A percentile compares a stretch with the other conserved stretches of the same genome.
These are phyloP conservation scores for Drosophila insularis DNA, from an alignment of 1,140 invertebrate genomes.

Conservation along the genomic window DNA sequence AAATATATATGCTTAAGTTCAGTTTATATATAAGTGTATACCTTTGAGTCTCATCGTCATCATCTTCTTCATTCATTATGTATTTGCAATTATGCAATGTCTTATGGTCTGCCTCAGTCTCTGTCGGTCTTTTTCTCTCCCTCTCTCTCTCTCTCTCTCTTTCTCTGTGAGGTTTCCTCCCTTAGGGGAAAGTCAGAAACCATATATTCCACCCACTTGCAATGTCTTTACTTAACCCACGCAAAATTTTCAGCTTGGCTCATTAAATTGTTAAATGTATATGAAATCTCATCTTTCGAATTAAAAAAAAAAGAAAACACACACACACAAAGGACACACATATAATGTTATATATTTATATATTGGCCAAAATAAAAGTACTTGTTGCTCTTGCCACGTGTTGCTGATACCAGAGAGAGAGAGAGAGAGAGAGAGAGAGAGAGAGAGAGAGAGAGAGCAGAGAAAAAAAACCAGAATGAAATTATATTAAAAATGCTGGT, in stretches of 20 bases:
- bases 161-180: no score
- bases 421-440: no score
- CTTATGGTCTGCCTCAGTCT: neutral
- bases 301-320: neutral
- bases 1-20: constrained; percentile 1
- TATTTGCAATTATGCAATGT: constrained; percentile 11
- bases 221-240: neutral
- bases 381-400: constrained; percentile 9
- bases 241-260: neutral
- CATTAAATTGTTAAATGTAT: neutral
- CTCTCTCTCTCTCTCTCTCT: neutral
- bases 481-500: constrained; percentile 11
- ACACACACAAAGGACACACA: neutral
- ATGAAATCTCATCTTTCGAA: neutral
- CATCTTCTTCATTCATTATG: constrained; percentile 2
- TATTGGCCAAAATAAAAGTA: neutral
- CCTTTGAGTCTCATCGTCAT: neutral
- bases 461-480: neutral
- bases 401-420: neutral
- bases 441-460: neutral
- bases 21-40: neutral
- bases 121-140: neutral
- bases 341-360: neutral
- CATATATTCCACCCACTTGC: neutral
- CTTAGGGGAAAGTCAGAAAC: neutral